Conservation (phyloP, 2,113 vertebrate species). For the Psittacara wagleri region DNA sequence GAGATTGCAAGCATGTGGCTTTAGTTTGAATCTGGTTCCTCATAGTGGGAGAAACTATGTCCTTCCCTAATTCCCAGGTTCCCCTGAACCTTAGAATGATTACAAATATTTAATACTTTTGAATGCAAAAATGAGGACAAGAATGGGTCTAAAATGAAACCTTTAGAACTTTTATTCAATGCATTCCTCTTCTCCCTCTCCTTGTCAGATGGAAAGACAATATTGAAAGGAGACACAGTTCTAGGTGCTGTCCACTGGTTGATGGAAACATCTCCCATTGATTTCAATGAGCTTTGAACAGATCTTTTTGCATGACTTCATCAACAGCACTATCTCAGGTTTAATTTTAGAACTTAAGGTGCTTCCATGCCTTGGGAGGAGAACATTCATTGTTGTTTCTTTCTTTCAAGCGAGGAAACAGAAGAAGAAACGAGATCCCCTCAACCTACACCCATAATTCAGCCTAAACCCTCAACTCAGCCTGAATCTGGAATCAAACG, state of each 20-base stretch:
- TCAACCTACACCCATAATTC: slow-evolving; percentile 74
- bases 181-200: not conserved
- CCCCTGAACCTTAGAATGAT: not conserved
- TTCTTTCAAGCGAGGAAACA: slow-evolving; percentile 83
- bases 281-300: not conserved
- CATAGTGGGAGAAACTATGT: not conserved
- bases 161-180: not conserved
- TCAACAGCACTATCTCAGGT: not conserved
- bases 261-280: not conserved
- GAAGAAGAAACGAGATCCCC: slow-evolving; percentile 82
- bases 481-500: slow-evolving; percentile 91
- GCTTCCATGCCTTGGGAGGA: not conserved
- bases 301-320: not conserved
- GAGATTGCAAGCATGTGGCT: not conserved
- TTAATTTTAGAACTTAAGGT: not conserved
- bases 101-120: not conserved
- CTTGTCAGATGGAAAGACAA: not conserved
- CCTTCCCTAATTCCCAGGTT: not conserved
- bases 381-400: not conserved
- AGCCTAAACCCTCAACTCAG: slow-evolving; percentile 72
- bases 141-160: not conserved
- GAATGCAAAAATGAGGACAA: not conserved
- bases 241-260: not conserved
- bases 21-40: not conserved
- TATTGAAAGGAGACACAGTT: not conserved